phyloP scores from a whole-genome alignment of 2,888 invertebrate species.

The Xestia ashworthii region DNA sequence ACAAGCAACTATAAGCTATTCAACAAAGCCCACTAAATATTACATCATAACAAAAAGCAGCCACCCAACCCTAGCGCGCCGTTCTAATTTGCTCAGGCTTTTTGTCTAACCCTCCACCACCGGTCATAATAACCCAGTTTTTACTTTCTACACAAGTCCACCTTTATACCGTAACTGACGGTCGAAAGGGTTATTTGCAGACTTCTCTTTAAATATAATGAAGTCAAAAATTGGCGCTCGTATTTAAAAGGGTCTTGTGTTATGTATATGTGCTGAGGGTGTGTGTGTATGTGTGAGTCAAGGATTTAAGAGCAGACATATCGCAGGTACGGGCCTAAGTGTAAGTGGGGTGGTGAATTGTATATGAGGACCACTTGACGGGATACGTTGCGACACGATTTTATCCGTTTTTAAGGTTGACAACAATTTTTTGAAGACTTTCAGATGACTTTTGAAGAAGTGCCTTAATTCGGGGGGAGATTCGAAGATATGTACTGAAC shows the following conservation, averaged over 20 bases:
- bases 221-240: slow-evolving; percentile 51
- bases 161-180: slow-evolving; percentile 37
- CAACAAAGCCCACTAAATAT: slow-evolving; percentile 47
- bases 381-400: neutral
- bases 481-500: neutral
- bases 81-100: slow-evolving; percentile 57
- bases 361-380: slow-evolving; percentile 28
- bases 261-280: neutral
- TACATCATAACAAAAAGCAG: slow-evolving; percentile 55
- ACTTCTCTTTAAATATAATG: slow-evolving; percentile 50
- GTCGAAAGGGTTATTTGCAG: slow-evolving; percentile 53
- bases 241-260: slow-evolving; percentile 31
- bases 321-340: slow-evolving; percentile 6
- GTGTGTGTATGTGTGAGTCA: slow-evolving; percentile 20
- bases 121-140: slow-evolving; percentile 56
- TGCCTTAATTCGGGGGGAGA: no score
- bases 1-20: slow-evolving; percentile 18
- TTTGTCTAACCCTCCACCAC: slow-evolving; percentile 46
- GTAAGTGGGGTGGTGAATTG: slow-evolving; percentile 21
- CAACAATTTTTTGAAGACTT: slow-evolving; percentile 14
- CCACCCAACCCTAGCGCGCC: slow-evolving; percentile 22
- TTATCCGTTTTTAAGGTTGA: neutral
- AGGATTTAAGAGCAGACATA: slow-evolving; percentile 43
- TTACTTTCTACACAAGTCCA: slow-evolving; percentile 48
- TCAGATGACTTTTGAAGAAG: neutral